phyloP scores from a whole-genome alignment of 2,888 invertebrate genomes.

The Kryphioiulus occultus region DNA sequence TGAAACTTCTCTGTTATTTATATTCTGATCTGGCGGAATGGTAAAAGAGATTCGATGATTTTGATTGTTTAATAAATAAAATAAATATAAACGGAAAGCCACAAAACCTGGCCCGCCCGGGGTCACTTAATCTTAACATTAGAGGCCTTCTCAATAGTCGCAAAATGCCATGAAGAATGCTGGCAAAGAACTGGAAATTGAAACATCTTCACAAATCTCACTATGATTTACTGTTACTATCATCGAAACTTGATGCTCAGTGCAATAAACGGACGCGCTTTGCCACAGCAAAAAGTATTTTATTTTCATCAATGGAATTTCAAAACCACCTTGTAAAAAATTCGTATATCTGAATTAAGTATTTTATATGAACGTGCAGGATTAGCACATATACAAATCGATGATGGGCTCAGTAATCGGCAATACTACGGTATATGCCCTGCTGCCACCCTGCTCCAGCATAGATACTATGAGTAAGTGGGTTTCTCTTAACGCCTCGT shows the following conservation, averaged over 20 bases:
- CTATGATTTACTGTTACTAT: background rate
- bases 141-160: background rate
- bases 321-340: background rate
- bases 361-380: background rate
- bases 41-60: background rate
- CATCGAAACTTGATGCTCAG: background rate
- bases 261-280: background rate
- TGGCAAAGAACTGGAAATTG: background rate
- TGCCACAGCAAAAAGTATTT: background rate
- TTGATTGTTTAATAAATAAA: background rate
- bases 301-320: background rate
- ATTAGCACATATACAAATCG: no score
- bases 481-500: no score
- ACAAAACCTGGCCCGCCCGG: conserved; percentile 32
- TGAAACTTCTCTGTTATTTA: background rate
- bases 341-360: background rate
- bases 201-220: background rate
- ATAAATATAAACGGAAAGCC: background rate
- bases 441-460: no score
- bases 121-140: background rate
- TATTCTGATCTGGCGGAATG: background rate
- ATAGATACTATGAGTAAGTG: no score
- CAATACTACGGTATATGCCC: no score
- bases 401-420: no score
- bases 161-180: background rate